These are phyloP conservation scores for Drosophila parabipectinata DNA, from an alignment of 1,140 invertebrate genomes.

Conservation along the genomic window DNA sequence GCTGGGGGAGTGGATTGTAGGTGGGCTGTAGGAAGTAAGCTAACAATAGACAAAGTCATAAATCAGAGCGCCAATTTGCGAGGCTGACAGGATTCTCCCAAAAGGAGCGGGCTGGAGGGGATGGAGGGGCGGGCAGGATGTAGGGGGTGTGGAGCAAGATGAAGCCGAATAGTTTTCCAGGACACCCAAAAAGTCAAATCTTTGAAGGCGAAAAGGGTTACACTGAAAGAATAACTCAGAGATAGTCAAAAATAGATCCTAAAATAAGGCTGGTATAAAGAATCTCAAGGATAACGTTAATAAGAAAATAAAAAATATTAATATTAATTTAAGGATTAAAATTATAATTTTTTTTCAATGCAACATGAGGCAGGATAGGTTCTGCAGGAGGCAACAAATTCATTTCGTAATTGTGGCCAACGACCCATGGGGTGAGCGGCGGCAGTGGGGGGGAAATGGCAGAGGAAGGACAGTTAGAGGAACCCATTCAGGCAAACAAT, in stretches of 20 bases:
- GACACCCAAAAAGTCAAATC: slow-evolving; percentile 43
- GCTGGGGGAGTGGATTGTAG: background rate
- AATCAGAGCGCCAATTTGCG: slow-evolving; percentile 80
- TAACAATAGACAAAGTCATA: slow-evolving; percentile 79
- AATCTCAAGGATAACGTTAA: background rate
- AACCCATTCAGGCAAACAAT: slow-evolving; percentile 70
- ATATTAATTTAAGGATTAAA: background rate
- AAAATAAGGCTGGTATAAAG: too few relatives aligned
- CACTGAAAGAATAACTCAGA: background rate
- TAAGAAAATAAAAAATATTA: too few relatives aligned
- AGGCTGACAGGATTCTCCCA: slow-evolving; percentile 58
- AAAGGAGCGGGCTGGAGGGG: slow-evolving; percentile 22
- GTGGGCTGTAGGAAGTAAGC: slow-evolving; percentile 1
- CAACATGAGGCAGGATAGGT: slow-evolving; percentile 11
- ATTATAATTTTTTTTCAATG: slow-evolving; percentile 3
- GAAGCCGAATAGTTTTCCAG: slow-evolving; percentile 60
- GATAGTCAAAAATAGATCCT: background rate
- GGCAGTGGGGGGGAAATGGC: background rate
- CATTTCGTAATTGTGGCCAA: slow-evolving; percentile 82
- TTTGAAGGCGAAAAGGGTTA: background rate
- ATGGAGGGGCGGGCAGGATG: background rate
- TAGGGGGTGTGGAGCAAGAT: slow-evolving; percentile 14
- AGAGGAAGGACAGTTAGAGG: slow-evolving; percentile 29
- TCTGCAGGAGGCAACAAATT: slow-evolving; percentile 64
- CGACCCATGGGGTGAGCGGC: slow-evolving; percentile 51